These are phyloP conservation scores for Saccostrea glomerata DNA, from an alignment of 1,140 invertebrate species.

Conservation along the genomic window DNA sequence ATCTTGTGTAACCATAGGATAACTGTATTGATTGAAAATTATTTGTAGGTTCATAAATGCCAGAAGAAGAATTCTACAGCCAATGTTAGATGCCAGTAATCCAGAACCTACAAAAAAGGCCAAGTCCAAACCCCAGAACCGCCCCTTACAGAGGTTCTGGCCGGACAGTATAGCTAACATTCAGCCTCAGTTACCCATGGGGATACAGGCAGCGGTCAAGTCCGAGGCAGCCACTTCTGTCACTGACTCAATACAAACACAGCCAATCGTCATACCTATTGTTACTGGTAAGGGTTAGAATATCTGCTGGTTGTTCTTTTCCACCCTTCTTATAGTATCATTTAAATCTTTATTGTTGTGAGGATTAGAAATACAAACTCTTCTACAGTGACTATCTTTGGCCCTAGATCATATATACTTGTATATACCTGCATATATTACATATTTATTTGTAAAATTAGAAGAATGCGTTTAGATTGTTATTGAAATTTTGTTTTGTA, in stretches of 20 bases:
- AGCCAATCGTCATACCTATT: conserved; percentile 25
- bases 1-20: not conserved
- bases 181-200: conserved; percentile 69
- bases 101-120: conserved; percentile 75
- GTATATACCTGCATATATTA: no score
- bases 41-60: conserved; percentile 96
- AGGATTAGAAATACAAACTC: no score
- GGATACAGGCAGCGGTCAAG: not conserved
- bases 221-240: not conserved
- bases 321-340: no score
- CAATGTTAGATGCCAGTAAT: conserved; percentile 82
- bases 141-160: conserved; percentile 83
- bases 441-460: no score
- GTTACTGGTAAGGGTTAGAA: not conserved
- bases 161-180: conserved; percentile 82
- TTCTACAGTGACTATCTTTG: no score
- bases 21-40: not conserved
- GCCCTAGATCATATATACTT: no score
- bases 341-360: no score
- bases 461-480: no score
- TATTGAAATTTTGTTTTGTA: no score
- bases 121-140: conserved; percentile 74
- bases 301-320: no score
- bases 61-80: conserved; percentile 93
- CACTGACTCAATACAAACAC: conserved; percentile 5